Evolutionary conservation across 2,797 vertebrate genomes (phyloP).

Genomic region (Urophycis tenuis): DNA sequence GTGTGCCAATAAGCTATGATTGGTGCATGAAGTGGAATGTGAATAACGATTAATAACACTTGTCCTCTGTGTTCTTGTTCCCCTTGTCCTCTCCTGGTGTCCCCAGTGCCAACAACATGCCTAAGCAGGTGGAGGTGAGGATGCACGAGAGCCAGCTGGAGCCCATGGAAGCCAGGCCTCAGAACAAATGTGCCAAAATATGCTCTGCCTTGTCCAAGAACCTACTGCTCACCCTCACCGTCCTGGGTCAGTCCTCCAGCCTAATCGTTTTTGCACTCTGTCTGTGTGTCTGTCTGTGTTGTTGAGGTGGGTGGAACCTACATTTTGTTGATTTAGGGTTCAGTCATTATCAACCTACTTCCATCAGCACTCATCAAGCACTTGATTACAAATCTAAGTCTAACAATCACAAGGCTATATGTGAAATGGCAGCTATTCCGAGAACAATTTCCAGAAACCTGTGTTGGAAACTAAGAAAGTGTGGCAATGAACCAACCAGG

Average conservation of each 20-base stretch:
- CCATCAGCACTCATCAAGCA: background rate
- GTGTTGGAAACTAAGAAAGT: background rate
- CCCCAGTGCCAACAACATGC: slow-evolving; percentile 89
- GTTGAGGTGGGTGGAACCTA: background rate
- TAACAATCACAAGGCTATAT: background rate
- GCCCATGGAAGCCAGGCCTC: slow-evolving; percentile 72
- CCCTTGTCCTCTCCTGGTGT: slow-evolving; percentile 18
- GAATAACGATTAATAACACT: background rate
- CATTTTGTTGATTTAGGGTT: background rate
- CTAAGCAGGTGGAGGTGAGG: slow-evolving; percentile 97
- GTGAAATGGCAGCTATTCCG: background rate
- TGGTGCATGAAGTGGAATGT: background rate
- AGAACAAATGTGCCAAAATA: slow-evolving; percentile 74
- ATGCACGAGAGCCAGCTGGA: slow-evolving; percentile 93
- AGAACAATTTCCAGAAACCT: background rate
- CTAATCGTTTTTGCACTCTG: background rate
- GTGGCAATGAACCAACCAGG: background rate
- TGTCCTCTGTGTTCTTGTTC: slow-evolving; percentile 17
- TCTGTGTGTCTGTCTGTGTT: background rate
- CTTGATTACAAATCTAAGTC: too few species aligned
- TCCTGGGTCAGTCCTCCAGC: slow-evolving; percentile 72
- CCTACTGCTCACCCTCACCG: slow-evolving; percentile 90
- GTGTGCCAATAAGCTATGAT: background rate
- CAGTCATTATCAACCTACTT: too few species aligned
- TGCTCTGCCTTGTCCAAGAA: slow-evolving; percentile 88